A percentile compares a stretch with the other conserved stretches of the same genome.
phyloP scores from a whole-genome alignment of 2,797 vertebrate species.

The Mus spretus region DNA sequence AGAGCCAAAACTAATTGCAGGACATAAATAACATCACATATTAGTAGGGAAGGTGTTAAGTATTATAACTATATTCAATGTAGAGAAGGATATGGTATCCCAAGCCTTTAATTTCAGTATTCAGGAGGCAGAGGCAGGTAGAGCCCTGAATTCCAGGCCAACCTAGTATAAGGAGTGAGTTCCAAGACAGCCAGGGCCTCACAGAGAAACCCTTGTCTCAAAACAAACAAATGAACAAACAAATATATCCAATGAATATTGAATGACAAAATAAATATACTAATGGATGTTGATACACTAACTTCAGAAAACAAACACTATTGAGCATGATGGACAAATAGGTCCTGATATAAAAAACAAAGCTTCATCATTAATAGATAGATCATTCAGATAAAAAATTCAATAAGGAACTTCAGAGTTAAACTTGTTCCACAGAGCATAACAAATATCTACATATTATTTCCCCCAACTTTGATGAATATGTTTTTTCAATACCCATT shows the following conservation, averaged over 20 bases:
- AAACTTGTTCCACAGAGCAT: neutral
- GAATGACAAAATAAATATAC: neutral
- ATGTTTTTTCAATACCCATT: neutral
- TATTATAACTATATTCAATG: no score
- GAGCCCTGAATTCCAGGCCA: no score
- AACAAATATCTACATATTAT: neutral
- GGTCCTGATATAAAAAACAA: neutral
- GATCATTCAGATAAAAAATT: neutral
- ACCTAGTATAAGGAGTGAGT: neutral
- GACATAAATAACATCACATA: no score
- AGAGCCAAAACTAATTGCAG: no score
- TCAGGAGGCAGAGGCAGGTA: no score
- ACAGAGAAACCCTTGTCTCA: no score
- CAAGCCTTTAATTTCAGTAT: no score
- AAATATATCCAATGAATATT: neutral
- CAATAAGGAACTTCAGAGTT: neutral
- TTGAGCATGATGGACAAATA: neutral
- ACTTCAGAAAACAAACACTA: neutral
- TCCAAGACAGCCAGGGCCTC: no score
- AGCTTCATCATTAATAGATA: neutral
- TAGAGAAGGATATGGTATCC: no score
- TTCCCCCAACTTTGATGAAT: neutral
- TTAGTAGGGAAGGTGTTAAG: no score
- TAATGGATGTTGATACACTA: neutral
- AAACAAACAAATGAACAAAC: neutral